Conservation (phyloP, 2,888 invertebrate genomes). For the Drosophila glabriapex region DNA sequence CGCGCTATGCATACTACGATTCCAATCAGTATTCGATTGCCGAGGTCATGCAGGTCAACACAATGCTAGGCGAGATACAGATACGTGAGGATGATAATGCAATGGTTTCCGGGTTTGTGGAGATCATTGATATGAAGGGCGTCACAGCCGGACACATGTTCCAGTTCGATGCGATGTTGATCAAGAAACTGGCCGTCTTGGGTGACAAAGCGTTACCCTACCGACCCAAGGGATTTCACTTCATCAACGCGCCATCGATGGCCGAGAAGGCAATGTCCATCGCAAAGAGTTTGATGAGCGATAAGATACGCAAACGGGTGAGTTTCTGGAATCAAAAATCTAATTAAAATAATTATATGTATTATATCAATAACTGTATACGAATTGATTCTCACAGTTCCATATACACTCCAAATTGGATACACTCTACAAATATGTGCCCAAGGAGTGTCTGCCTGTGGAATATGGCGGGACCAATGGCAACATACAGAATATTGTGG, state of each 20-base stretch:
- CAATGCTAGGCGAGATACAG: constrained; percentile 88
- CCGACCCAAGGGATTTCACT: constrained; percentile 88
- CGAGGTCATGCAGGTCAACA: constrained; percentile 87
- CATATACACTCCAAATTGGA: constrained; percentile 86
- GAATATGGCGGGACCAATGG: constrained; percentile 90
- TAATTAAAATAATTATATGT: constrained; percentile 49
- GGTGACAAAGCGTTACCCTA: constrained; percentile 88
- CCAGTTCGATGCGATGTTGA: constrained; percentile 88
- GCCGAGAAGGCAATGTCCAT: constrained; percentile 88
- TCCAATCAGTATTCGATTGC: constrained; percentile 86
- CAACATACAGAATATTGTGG: constrained; percentile 84
- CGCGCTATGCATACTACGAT: constrained; percentile 87
- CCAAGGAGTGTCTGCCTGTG: constrained; percentile 87
- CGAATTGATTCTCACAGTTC: constrained; percentile 63
- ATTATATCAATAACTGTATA: constrained; percentile 62
- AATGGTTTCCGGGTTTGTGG: constrained; percentile 87
- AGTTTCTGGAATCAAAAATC: constrained; percentile 60
- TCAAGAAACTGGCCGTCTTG: constrained; percentile 87
- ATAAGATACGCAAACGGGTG: constrained; percentile 88
- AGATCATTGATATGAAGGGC: constrained; percentile 87
- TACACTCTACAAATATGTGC: constrained; percentile 88
- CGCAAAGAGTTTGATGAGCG: constrained; percentile 88
- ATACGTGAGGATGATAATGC: constrained; percentile 88
- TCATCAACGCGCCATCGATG: constrained; percentile 87
- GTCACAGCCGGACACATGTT: constrained; percentile 87